A percentile compares a stretch with the other conserved stretches of the same genome.
These are phyloP conservation scores for Hyposoter dolosus DNA, from an alignment of 2,888 invertebrate species.

Conservation along the genomic window DNA sequence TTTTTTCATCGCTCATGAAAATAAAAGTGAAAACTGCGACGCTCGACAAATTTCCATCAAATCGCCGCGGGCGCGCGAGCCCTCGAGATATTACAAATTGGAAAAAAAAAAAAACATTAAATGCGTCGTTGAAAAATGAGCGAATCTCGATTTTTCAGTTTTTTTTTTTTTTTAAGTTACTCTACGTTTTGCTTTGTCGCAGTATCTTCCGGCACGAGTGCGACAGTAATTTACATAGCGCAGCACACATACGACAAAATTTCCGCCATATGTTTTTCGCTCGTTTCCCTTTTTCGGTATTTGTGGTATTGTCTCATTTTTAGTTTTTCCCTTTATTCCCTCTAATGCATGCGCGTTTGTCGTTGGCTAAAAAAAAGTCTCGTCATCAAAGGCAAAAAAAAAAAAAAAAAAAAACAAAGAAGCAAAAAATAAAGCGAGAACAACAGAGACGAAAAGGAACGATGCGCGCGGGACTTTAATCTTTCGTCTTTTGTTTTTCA, in stretches of 20 bases:
- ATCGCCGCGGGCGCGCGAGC: too few species aligned
- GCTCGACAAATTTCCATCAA: too few species aligned
- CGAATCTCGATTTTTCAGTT: not conserved
- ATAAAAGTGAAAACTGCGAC: too few species aligned
- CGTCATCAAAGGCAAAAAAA: constrained; percentile 44
- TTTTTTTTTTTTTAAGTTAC: not conserved
- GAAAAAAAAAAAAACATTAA: not conserved
- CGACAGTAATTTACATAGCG: not conserved
- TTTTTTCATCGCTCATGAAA: too few species aligned
- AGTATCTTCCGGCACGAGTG: not conserved
- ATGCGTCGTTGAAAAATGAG: not conserved
- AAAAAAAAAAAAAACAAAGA: not conserved
- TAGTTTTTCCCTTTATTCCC: constrained; percentile 40
- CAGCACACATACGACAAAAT: constrained; percentile 20
- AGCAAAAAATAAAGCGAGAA: not conserved
- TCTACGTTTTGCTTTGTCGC: not conserved
- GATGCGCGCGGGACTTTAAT: constrained; percentile 28
- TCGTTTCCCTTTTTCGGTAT: not conserved
- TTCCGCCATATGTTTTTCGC: constrained; percentile 2
- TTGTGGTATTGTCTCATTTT: constrained; percentile 4
- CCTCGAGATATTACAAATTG: too few species aligned
- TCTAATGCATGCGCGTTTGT: constrained; percentile 57
- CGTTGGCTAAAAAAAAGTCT: not conserved
- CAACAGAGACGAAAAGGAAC: not conserved
- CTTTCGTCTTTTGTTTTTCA: constrained; percentile 64